Percentiles rank a stretch among this genome's conserved stretches.
These are phyloP conservation scores for Pseudococcus jackbeardsleyi DNA, from an alignment of 2,888 invertebrate species.

Conservation along the genomic window DNA sequence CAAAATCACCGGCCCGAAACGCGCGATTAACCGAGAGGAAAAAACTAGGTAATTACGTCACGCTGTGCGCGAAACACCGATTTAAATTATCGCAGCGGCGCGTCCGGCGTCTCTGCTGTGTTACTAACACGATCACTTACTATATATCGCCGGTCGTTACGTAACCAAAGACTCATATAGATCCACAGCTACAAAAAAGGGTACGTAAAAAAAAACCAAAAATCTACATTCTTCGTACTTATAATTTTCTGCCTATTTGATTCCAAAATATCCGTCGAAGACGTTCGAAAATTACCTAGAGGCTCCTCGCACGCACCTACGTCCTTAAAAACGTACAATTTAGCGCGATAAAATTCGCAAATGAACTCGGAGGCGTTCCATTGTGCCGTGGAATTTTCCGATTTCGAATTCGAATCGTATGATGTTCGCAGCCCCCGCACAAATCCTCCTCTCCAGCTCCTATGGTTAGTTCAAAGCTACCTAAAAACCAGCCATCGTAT, in stretches of 20 bases:
- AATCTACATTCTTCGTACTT: not conserved
- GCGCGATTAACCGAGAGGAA: not conserved
- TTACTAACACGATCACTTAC: constrained; percentile 43
- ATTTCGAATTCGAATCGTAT: not conserved
- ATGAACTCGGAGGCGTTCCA: not conserved
- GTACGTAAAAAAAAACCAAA: not conserved
- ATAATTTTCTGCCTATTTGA: not conserved
- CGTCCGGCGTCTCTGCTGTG: constrained; percentile 19
- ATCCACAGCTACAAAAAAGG: no score
- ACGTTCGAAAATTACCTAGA: no score
- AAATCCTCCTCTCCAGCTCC: not conserved
- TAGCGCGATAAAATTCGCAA: constrained; percentile 20
- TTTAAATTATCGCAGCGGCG: constrained; percentile 34
- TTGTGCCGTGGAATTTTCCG: constrained; percentile 6
- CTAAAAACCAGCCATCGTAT: not conserved
- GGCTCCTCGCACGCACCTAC: no score
- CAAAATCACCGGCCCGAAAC: not conserved
- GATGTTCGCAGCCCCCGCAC: no score
- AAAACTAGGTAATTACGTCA: constrained; percentile 47
- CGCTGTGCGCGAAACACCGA: constrained; percentile 22
- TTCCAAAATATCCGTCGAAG: constrained; percentile 16
- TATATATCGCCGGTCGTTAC: constrained; percentile 12
- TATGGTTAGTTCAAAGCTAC: constrained; percentile 16
- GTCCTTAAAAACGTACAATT: no score
- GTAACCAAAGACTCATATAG: not conserved